Evolutionary conservation across 1,140 invertebrate genomes (phyloP).

Genomic region (Sminthurinus signatus): DNA sequence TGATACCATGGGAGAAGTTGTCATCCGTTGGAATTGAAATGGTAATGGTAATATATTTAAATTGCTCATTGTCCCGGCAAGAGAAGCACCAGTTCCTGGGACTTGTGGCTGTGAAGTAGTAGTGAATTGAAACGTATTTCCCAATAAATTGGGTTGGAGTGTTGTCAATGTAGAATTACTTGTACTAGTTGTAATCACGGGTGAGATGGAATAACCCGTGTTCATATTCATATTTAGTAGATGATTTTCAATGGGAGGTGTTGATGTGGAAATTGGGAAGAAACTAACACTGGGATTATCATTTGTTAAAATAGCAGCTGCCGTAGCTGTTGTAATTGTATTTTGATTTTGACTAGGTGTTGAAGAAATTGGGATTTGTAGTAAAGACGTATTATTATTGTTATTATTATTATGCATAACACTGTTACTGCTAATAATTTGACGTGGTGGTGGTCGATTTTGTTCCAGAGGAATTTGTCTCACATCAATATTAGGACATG

Average conservation of each 20-base stretch:
- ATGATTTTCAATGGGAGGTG: neutral
- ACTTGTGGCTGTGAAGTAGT: neutral
- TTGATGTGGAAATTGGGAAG: constrained; percentile 18
- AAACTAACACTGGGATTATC: constrained; percentile 28
- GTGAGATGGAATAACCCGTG: constrained; percentile 36
- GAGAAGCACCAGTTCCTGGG: no score
- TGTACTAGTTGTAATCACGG: constrained; percentile 4
- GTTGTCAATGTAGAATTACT: neutral
- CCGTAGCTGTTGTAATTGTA: neutral
- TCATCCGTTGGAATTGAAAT: constrained; percentile 20
- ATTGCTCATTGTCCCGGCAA: neutral
- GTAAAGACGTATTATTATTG: no score
- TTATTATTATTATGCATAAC: no score
- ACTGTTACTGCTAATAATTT: no score
- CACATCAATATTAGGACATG: constrained; percentile 55
- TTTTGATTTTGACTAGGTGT: neutral
- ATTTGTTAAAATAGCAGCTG: neutral
- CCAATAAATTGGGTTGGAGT: neutral
- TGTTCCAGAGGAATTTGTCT: constrained; percentile 47
- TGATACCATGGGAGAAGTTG: constrained; percentile 2
- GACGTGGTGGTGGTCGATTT: constrained; percentile 43
- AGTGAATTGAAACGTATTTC: constrained; percentile 16
- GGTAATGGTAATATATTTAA: constrained; percentile 3
- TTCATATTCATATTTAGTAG: constrained; percentile 23
- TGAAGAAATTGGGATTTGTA: neutral